These are phyloP conservation scores for Pseudomugil tenellus DNA, from an alignment of 2,797 vertebrate species.

Conservation along the genomic window DNA sequence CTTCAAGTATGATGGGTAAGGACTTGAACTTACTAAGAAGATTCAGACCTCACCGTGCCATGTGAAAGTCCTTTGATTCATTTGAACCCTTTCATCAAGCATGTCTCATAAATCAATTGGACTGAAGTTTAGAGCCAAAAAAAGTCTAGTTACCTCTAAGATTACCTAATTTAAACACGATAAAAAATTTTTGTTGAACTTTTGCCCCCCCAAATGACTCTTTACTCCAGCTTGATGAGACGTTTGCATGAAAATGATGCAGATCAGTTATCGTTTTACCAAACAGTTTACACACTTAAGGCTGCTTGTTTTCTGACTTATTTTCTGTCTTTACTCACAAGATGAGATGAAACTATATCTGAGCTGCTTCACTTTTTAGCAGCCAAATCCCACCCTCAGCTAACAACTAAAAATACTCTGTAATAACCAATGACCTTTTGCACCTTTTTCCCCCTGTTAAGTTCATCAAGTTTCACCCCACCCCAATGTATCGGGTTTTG, in stretches of 20 bases:
- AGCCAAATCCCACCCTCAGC: conserved; percentile 21
- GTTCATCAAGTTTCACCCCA: conserved; percentile 54
- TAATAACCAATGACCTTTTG: conserved; percentile 64
- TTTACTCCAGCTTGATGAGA: not conserved
- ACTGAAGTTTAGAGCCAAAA: not conserved
- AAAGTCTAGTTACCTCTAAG: not conserved
- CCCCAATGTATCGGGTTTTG: conserved; percentile 61
- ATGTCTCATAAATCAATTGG: not conserved
- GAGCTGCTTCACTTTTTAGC: conserved; percentile 26
- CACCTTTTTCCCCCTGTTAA: conserved; percentile 43
- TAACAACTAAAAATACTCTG: conserved; percentile 66
- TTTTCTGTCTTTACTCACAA: conserved; percentile 11
- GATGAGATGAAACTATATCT: conserved; percentile 21
- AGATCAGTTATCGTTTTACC: not conserved
- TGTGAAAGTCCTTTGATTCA: not conserved
- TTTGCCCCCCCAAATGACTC: not conserved
- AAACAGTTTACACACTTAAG: not conserved
- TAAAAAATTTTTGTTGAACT: not conserved
- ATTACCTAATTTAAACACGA: conserved; percentile 1
- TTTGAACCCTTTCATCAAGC: not conserved
- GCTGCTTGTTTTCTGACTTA: not conserved
- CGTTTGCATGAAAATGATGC: not conserved
- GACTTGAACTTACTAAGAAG: not conserved
- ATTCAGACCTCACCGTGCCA: not conserved
- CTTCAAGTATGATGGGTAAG: not conserved